phyloP scores from a whole-genome alignment of 2,888 invertebrate genomes.

The Listrodromus nycthemerus region DNA sequence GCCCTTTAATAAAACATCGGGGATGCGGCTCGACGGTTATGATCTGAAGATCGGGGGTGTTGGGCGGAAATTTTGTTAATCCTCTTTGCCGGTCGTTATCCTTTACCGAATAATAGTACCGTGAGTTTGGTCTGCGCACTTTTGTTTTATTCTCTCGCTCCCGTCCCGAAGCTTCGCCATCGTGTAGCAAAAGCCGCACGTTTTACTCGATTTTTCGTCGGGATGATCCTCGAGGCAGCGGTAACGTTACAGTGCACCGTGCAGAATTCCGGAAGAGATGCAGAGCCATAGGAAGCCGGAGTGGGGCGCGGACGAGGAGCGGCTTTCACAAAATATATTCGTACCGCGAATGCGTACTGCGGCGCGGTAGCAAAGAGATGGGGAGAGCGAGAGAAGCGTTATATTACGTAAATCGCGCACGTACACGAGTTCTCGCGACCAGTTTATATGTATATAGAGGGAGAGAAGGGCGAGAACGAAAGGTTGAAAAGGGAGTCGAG shows the following conservation, averaged over 20 bases:
- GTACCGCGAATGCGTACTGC: conserved; percentile 62
- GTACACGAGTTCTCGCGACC: conserved; percentile 48
- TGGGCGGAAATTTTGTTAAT: conserved; percentile 51
- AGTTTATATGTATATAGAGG: conserved; percentile 16
- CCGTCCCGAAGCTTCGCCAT: conserved; percentile 8
- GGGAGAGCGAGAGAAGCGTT: conserved; percentile 1
- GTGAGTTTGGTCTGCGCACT: conserved; percentile 71
- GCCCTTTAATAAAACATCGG: not conserved
- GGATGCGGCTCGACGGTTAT: not conserved
- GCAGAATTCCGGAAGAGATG: conserved; percentile 34
- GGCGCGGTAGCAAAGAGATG: conserved; percentile 28
- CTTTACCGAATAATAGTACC: conserved; percentile 41
- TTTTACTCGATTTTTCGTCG: conserved; percentile 53
- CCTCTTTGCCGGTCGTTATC: conserved; percentile 62
- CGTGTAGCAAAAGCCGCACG: conserved; percentile 16
- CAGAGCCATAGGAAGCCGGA: not conserved
- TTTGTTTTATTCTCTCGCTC: conserved; percentile 57
- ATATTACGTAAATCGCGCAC: conserved; percentile 63
- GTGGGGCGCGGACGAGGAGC: conserved; percentile 6
- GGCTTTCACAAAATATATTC: conserved; percentile 59
- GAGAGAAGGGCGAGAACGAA: conserved; percentile 27
- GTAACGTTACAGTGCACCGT: conserved; percentile 20
- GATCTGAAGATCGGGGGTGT: conserved; percentile 39
- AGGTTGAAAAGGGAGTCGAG: conserved; percentile 25
- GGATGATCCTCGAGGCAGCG: conserved; percentile 51